Percentiles rank a stretch among this genome's conserved stretches.
These are phyloP conservation scores for Yponomeuta plumbellus DNA, from an alignment of 2,888 invertebrate genomes.

Conservation along the genomic window DNA sequence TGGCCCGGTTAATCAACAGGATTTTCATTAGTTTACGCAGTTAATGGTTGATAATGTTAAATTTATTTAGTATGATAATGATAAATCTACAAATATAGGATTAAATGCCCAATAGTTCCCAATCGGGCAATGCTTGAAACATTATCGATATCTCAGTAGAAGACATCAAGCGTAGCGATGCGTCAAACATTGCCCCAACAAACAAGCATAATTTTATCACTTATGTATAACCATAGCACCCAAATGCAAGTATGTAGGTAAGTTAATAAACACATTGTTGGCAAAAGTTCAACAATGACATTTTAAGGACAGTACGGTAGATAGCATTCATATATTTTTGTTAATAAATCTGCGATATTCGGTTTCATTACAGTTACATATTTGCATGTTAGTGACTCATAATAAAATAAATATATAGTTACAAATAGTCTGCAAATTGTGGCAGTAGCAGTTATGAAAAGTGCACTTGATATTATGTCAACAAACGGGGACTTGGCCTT, in stretches of 20 bases:
- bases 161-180: constrained; percentile 26
- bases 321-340: constrained; percentile 63
- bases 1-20: constrained; percentile 70
- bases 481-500: constrained; percentile 76
- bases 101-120: constrained; percentile 78
- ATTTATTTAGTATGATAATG: constrained; percentile 76
- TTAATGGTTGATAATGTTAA: constrained; percentile 76
- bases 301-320: constrained; percentile 35
- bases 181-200: constrained; percentile 58
- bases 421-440: constrained; percentile 69
- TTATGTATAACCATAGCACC: constrained; percentile 75
- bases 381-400: constrained; percentile 77
- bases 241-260: constrained; percentile 76
- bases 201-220: constrained; percentile 72
- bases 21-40: constrained; percentile 72
- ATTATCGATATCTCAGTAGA: constrained; percentile 22
- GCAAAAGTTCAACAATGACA: constrained; percentile 42
- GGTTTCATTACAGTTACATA: constrained; percentile 64
- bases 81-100: constrained; percentile 71
- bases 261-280: constrained; percentile 48
- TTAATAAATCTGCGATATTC: constrained; percentile 48
- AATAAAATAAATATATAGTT: constrained; percentile 75
- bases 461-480: constrained; percentile 70
- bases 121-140: constrained; percentile 59
- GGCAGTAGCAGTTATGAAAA: constrained; percentile 72